Percentiles rank a stretch among this genome's conserved stretches.
Evolutionary conservation across 1,140 invertebrate species (phyloP).

Genomic region (Sitophilus oryzae): DNA sequence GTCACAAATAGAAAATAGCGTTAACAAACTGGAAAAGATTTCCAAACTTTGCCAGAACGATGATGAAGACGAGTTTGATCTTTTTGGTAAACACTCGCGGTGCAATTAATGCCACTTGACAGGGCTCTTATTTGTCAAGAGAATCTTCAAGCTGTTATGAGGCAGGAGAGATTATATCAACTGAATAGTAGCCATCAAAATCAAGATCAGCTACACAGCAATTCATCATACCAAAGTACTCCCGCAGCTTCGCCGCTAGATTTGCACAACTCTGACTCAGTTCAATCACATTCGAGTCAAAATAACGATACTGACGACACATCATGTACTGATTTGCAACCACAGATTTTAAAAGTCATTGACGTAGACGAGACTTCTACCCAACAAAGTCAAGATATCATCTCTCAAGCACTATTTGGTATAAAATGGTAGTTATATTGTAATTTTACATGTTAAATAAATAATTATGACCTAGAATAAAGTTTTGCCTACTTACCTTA

Average conservation of each 20-base stretch:
- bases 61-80: constrained; percentile 2
- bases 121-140: constrained; percentile 2
- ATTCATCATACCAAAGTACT: background rate
- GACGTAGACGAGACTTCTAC: background rate
- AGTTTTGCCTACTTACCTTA: no score
- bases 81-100: background rate
- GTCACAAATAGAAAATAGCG: no score
- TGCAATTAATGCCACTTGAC: constrained; percentile 1
- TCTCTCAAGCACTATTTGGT: background rate
- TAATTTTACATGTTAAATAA: no score
- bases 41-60: background rate
- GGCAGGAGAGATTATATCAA: background rate
- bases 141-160: background rate
- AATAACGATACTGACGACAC: background rate
- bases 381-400: background rate
- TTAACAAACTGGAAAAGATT: constrained; percentile 8
- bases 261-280: background rate
- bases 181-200: background rate
- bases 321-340: background rate
- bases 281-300: background rate
- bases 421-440: background rate
- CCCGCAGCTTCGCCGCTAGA: background rate
- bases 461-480: no score
- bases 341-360: background rate
- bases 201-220: background rate